Evolutionary conservation across 2,113 vertebrate species (phyloP), one percentile per base, ranked within the genome.

Genomic region (Notarius lentiginosus): DNA sequence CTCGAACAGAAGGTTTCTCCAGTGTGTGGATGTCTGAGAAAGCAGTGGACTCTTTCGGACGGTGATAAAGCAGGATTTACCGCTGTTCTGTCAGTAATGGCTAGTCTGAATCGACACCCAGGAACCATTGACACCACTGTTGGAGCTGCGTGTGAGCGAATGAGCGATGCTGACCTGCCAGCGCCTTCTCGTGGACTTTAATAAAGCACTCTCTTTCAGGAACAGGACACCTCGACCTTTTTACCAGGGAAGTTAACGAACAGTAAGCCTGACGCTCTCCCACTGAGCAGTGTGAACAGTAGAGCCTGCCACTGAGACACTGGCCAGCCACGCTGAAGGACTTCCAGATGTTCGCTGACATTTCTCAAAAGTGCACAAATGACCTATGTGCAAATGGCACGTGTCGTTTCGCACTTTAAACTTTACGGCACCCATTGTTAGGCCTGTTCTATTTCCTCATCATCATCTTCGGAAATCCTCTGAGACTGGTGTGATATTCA

Each of bases 31-130:
- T 17, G 79, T 85, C 84, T 85, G 72, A 61, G 49, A 75, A 51
- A 66, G 22, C 85, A 91, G 91, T 91, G 68, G 63, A 53, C 55
- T 92, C 92, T 92, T 94, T 90, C 90, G 79, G 91, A 92, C 92
- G 93, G 92, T 93, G 91, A 95, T 94, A 91, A 94, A 95, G 93
- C 87, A 90, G 90, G 89, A 94, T 94, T 93, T 93, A 89, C 88
- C 88, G 60, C 72, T n/a, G 75, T 79, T 84, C 70, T 90, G 90
- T 84, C 93, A 93, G 93, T 94, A 94, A 95, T 94, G 92, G 92
- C 93, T 92, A 93, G 90, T 93, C 91, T 93, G 93, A 93, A 93
- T 94, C 93, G 92, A 93, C 94, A 94, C 91, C 92, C 93, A 93
- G 93, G 92, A 94, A 94, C 92, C 92, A 93, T 95, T 94, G 93